phyloP scores from a whole-genome alignment of 1,140 invertebrate genomes.

The Zaprionus lachaisei region DNA sequence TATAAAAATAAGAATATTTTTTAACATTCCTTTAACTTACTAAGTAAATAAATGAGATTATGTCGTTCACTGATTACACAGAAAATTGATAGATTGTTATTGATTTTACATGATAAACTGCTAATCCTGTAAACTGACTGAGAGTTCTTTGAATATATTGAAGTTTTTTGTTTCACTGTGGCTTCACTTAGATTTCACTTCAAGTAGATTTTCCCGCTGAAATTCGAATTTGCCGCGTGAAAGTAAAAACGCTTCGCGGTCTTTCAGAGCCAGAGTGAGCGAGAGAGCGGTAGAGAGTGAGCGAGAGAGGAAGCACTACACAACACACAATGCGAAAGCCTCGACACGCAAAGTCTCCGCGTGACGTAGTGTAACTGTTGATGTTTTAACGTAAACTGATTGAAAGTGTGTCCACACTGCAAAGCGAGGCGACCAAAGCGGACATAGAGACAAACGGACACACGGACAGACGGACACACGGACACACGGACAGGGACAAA shows the following conservation, averaged over 20 bases:
- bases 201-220: conserved; percentile 9
- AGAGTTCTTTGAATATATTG: background rate
- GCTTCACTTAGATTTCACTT: background rate
- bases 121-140: too few relatives aligned
- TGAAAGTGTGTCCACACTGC: conserved; percentile 73
- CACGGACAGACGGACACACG: too few relatives aligned
- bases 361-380: conserved; percentile 75
- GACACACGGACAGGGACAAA: background rate
- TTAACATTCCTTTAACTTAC: background rate
- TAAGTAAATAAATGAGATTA: background rate
- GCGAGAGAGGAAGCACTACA: conserved; percentile 11
- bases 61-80: background rate
- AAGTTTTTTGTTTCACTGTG: background rate
- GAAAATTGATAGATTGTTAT: background rate
- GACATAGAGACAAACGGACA: background rate
- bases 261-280: background rate
- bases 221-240: conserved; percentile 50
- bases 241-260: conserved; percentile 63
- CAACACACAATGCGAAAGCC: conserved; percentile 17
- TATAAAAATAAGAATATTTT: too few relatives aligned
- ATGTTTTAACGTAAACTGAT: conserved; percentile 79
- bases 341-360: conserved; percentile 17
- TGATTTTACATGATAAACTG: conserved; percentile 1
- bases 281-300: background rate
- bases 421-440: conserved; percentile 1